These are phyloP conservation scores for Caenorhabditis briggsae DNA, from an alignment of 1,140 invertebrate genomes.

Conservation along the genomic window DNA sequence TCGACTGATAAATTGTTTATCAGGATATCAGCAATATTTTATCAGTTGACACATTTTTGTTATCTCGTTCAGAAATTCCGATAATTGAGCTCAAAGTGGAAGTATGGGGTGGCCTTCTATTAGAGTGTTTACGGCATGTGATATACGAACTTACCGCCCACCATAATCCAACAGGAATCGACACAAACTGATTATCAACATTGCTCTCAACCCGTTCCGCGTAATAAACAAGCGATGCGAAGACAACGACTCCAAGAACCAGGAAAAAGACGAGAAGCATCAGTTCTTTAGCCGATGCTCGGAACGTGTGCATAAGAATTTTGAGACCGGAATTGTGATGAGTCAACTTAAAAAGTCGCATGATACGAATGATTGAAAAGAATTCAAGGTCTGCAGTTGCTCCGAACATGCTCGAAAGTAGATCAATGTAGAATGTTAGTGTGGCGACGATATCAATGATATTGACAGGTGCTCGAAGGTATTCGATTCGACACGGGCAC, in stretches of 20 bases:
- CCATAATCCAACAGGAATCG: conserved; percentile 79
- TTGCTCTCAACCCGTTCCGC: conserved; percentile 86
- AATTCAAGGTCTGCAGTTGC: conserved; percentile 89
- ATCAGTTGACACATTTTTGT: no score
- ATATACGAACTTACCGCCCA: conserved; percentile 79
- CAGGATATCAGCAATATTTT: no score
- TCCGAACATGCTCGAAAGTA: conserved; percentile 80
- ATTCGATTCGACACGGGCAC: conserved; percentile 89
- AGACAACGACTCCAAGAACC: conserved; percentile 94
- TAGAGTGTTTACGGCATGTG: no score
- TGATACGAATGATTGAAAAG: conserved; percentile 98
- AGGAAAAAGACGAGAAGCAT: conserved; percentile 92
- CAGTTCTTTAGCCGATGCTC: conserved; percentile 97
- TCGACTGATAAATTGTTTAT: no score
- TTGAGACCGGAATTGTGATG: conserved; percentile 95
- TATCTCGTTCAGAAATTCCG: no score
- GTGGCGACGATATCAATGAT: conserved; percentile 93
- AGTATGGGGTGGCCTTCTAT: no score
- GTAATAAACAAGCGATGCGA: conserved; percentile 95
- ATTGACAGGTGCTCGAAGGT: conserved; percentile 88
- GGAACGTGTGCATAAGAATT: conserved; percentile 96
- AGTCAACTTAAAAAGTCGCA: conserved; percentile 97
- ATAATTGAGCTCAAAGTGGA: no score
- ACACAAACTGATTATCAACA: conserved; percentile 76
- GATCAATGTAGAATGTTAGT: conserved; percentile 91